Conservation (phyloP, 2,113 vertebrate genomes). For the Seriola quinqueradiata region DNA sequence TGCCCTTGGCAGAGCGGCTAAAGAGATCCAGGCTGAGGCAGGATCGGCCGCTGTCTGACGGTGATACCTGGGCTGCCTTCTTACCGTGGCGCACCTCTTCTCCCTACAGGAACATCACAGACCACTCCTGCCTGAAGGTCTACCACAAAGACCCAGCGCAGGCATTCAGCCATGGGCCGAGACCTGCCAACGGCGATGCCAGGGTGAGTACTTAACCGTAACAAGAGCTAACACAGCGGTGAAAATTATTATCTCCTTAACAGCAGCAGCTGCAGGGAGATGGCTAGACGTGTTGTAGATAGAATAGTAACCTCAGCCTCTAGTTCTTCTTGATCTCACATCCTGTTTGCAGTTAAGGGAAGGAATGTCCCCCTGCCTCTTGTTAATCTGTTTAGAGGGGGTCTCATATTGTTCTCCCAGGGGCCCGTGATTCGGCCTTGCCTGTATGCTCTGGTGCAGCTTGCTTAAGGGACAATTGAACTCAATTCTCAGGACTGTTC, state of each 20-base stretch:
- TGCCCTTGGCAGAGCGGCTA: constrained; percentile 53
- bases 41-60: constrained; percentile 69
- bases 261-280: constrained; percentile 38
- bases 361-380: constrained; percentile 76
- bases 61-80: constrained; percentile 66
- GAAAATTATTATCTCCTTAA: constrained; percentile 18
- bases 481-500: constrained; percentile 56
- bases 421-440: constrained; percentile 41
- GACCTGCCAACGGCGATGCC: constrained; percentile 91
- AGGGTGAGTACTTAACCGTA: constrained; percentile 88
- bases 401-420: constrained; percentile 71
- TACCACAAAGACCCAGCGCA: constrained; percentile 98
- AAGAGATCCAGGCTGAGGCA: constrained; percentile 17
- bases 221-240: background rate
- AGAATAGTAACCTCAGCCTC: constrained; percentile 13
- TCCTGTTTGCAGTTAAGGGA: constrained; percentile 64
- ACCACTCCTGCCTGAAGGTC: constrained; percentile 97
- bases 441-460: constrained; percentile 52
- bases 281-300: constrained; percentile 20
- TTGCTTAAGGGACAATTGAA: constrained; percentile 61
- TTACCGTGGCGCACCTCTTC: constrained; percentile 57
- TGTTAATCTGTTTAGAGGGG: constrained; percentile 72
- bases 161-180: constrained; percentile 91
- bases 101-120: constrained; percentile 93
- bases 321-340: constrained; percentile 41